Evolutionary conservation across 2,797 vertebrate genomes (phyloP).

Genomic region (Euphonia xanthogaster): DNA sequence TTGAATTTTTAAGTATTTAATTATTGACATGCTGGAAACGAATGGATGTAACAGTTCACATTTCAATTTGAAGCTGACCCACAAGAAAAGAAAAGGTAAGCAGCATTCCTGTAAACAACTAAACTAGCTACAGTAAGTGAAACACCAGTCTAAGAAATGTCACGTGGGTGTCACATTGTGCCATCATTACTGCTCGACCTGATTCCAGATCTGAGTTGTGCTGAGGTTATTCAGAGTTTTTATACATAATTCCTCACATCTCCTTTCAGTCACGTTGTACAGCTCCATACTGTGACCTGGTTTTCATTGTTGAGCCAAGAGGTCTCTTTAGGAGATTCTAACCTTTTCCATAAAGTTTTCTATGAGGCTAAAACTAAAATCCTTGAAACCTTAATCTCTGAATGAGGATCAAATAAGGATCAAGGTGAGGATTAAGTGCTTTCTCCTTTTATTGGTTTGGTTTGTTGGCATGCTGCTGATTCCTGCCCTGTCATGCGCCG

Average conservation of each 20-base stretch:
- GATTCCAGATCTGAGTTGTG: background rate
- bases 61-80: background rate
- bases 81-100: background rate
- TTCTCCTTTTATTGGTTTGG: background rate
- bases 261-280: background rate
- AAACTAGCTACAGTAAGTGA: background rate
- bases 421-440: background rate
- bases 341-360: background rate
- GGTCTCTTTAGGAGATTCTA: background rate
- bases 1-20: background rate
- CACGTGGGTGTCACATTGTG: background rate
- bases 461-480: fast-evolving
- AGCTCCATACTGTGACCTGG: background rate
- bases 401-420: background rate
- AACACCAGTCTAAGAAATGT: background rate
- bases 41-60: background rate
- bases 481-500: background rate
- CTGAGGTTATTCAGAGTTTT: background rate
- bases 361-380: background rate
- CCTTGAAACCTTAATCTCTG: background rate
- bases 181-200: background rate
- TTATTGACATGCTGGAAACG: background rate
- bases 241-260: background rate
- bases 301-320: background rate
- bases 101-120: background rate